Evolutionary conservation across 1,140 invertebrate species (phyloP).

Genomic region (Conopomorpha cramerella): DNA sequence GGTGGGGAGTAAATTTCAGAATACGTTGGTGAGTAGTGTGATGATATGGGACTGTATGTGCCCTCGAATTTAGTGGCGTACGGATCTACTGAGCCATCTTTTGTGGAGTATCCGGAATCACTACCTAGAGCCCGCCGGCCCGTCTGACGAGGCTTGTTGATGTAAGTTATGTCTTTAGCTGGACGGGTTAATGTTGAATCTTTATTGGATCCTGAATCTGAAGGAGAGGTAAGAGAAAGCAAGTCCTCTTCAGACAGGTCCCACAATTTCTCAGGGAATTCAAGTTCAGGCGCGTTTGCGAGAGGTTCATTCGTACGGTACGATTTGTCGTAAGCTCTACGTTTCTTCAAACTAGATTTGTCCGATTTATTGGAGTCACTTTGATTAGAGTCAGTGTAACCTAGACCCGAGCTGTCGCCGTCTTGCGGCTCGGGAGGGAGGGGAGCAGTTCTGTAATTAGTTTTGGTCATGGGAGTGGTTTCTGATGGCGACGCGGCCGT

Average conservation of each 20-base stretch:
- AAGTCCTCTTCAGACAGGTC: constrained; percentile 72
- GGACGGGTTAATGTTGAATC: constrained; percentile 55
- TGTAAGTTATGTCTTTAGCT: constrained; percentile 63
- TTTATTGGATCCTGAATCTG: constrained; percentile 62
- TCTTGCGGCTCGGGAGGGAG: constrained; percentile 25
- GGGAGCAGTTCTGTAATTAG: constrained; percentile 21
- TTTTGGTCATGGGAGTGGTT: constrained; percentile 22
- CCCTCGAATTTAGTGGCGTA: constrained; percentile 37
- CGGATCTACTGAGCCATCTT: constrained; percentile 41
- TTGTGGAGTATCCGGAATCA: constrained; percentile 54
- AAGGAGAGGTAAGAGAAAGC: constrained; percentile 59
- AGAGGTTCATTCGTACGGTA: constrained; percentile 84
- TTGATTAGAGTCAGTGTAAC: constrained; percentile 42
- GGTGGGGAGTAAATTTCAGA: constrained; percentile 55
- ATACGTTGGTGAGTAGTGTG: constrained; percentile 46
- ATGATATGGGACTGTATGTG: constrained; percentile 47
- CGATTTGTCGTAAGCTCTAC: constrained; percentile 74
- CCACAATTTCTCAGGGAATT: constrained; percentile 81
- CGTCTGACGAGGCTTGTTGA: constrained; percentile 50
- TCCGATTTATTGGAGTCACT: constrained; percentile 45
- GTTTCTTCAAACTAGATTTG: constrained; percentile 60
- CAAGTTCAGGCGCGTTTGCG: constrained; percentile 71
- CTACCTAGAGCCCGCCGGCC: constrained; percentile 54
- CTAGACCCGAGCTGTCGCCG: constrained; percentile 45
- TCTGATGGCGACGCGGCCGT: constrained; percentile 35